These are phyloP conservation scores for Automeris io DNA, from an alignment of 2,888 invertebrate genomes.

Conservation along the genomic window DNA sequence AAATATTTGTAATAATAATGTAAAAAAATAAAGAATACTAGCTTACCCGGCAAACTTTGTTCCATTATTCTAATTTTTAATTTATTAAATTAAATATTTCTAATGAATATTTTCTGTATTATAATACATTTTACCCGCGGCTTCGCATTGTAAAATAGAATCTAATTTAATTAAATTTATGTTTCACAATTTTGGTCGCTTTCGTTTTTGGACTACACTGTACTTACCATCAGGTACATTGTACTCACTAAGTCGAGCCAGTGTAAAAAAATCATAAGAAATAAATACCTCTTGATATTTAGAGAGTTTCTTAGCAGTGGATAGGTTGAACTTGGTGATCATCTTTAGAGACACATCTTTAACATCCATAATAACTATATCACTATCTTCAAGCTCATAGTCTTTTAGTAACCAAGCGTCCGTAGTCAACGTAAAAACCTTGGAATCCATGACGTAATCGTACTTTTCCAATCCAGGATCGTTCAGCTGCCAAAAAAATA, in stretches of 20 bases:
- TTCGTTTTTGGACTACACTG: too few relatives aligned
- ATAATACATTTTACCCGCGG: too few relatives aligned
- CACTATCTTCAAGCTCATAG: constrained; percentile 34
- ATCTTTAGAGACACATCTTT: constrained; percentile 58
- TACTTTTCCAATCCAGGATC: constrained; percentile 59
- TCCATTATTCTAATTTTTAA: neutral
- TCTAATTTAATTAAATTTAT: too few relatives aligned
- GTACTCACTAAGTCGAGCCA: too few relatives aligned
- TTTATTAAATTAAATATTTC: neutral
- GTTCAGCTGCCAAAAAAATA: constrained; percentile 66
- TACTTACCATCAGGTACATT: too few relatives aligned
- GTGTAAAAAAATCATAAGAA: too few relatives aligned
- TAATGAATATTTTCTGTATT: too few relatives aligned
- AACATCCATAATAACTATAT: constrained; percentile 51
- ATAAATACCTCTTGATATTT: constrained; percentile 78
- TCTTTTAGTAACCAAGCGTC: constrained; percentile 49
- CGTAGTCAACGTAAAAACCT: constrained; percentile 43
- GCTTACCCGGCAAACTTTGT: neutral
- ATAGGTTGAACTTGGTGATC: constrained; percentile 79
- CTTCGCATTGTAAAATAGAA: too few relatives aligned
- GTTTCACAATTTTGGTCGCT: too few relatives aligned
- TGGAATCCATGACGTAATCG: constrained; percentile 50
- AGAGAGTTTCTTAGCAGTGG: constrained; percentile 78
- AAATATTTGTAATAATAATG: too few relatives aligned
- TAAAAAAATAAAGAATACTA: too few relatives aligned